Conservation (phyloP, 2,113 vertebrate genomes). For the Nipponia nippon region DNA sequence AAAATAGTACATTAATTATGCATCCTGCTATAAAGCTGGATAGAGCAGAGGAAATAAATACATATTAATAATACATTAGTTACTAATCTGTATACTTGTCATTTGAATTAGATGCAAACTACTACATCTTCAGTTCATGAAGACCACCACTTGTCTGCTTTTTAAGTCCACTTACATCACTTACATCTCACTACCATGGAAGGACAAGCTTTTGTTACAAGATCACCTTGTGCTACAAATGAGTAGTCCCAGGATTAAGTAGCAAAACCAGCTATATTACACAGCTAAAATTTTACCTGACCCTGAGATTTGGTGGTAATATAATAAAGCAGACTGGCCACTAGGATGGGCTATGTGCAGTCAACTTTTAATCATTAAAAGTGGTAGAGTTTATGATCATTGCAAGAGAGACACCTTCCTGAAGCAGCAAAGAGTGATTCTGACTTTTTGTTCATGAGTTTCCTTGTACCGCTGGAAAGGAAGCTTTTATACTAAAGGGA, state of each 20-base stretch:
- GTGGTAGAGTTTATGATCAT: neutral
- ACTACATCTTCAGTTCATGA: constrained; percentile 19
- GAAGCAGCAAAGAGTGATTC: neutral
- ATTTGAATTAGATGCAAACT: constrained; percentile 54
- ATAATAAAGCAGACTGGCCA: neutral
- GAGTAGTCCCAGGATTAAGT: neutral
- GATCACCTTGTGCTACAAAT: neutral
- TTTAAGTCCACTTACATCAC: constrained; percentile 7
- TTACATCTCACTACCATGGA: neutral
- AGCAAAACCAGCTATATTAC: neutral
- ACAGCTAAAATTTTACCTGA: neutral
- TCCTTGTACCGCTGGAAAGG: neutral
- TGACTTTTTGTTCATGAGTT: neutral
- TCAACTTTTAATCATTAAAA: neutral
- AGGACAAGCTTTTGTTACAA: neutral
- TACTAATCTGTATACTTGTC: constrained; percentile 70
- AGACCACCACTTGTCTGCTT: neutral
- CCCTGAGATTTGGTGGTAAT: neutral
- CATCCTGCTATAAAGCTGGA: constrained; percentile 69
- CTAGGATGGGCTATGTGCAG: neutral
- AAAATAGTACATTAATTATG: constrained; percentile 76
- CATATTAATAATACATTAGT: constrained; percentile 73
- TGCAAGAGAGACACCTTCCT: neutral
- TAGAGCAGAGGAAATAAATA: constrained; percentile 67
- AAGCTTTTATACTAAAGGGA: neutral